phyloP scores from a whole-genome alignment of 1,140 invertebrate species.

The Stratiolaelaps scimitus region DNA sequence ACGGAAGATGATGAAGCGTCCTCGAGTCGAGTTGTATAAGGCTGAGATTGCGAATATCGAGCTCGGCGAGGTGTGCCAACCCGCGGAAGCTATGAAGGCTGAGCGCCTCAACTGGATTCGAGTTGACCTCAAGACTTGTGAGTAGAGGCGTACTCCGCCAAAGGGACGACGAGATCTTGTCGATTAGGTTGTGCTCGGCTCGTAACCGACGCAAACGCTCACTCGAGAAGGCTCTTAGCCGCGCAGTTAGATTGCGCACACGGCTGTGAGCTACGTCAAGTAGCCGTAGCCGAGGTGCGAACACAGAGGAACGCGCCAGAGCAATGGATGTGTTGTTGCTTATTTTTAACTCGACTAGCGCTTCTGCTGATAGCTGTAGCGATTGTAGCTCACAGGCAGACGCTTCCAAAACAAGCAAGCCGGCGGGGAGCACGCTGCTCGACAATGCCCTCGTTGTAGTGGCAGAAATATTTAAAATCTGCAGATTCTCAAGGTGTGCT shows the following conservation, averaged over 20 bases:
- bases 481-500: background rate
- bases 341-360: conserved; percentile 11
- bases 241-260: background rate
- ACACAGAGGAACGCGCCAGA: background rate
- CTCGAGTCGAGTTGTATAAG: background rate
- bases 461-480: background rate
- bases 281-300: background rate
- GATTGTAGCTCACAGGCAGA: background rate
- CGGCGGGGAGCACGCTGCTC: background rate
- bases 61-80: conserved; percentile 10
- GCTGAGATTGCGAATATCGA: conserved; percentile 21
- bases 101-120: conserved; percentile 15
- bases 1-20: background rate
- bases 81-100: conserved; percentile 12
- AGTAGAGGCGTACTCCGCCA: background rate
- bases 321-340: conserved; percentile 11
- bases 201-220: background rate
- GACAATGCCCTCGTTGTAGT: background rate
- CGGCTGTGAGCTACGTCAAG: conserved; percentile 16
- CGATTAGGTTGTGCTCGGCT: conserved; percentile 1
- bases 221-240: background rate
- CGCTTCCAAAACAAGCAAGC: background rate
- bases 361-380: background rate
- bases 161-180: conserved; percentile 3
- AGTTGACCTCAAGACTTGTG: background rate